Evolutionary conservation across 1,140 invertebrate genomes (phyloP), one percentile per base, ranked within the genome.

Genomic region (Hylaeus anthracinus): DNA sequence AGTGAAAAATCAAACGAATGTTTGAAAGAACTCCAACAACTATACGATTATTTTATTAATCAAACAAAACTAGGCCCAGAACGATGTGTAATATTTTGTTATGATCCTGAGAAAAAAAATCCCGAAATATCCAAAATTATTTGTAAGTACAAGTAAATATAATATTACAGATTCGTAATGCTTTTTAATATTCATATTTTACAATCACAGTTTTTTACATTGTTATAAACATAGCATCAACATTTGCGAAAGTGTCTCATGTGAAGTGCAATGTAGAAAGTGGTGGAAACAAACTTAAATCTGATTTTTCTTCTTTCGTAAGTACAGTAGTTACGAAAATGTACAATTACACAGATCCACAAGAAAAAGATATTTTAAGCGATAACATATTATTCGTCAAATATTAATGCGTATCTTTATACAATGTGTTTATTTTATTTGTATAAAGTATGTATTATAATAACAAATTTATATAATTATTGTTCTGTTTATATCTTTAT

Each of bases 31-130:
- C 90, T 97, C 84, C 96, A 97, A 89, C 93, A 95, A 72, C 94
- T 96, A 79, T 96, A 96, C 88, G 95, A 96, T 84, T 96, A 97
- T 90, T 97, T 97, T 90, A 95, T 97, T 5, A 94, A 92, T 6
- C 94, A 95, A 86, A 93, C 94, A 0, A 94, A 94, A 79, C 83
- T 95, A 60, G 92, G 93, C 51, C 90, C 94, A 9, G 95, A 95
- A 85, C 94, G 94, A 81, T 95, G 95, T 85, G 94, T 95, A n/a
- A 92, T 95, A 9, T 94, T 95, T 83, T 94, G 94, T 79, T 94
- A 94, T 69, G 93, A 94, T 73, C 89, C 90, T 56, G 93, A 94
- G 61, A 94, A 94, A 66, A 91, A 92, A 81, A 89, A 91, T 53
- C 76, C 82, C 2, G 89, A 89, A 73, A 43, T 76, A 45, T 75